Base-by-base conservation (phyloP, 1,140 invertebrate species). In the Bombus breviceps region DNA sequence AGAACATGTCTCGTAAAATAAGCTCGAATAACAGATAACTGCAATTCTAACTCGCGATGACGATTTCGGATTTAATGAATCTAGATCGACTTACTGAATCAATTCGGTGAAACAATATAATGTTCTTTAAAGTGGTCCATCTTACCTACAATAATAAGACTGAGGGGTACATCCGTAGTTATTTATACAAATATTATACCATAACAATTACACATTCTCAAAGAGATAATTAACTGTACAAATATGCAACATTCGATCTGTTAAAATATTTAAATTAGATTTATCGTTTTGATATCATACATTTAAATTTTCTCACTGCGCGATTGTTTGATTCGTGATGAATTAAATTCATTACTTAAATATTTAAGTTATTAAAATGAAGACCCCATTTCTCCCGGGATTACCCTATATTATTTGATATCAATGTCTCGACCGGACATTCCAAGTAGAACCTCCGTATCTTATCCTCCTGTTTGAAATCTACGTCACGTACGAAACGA, bases 401-500 rank as follows among this genome's bases (percentile, higher is more conserved):
- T 62, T 62, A 22, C 5, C 47, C 47, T 8, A 53, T 22, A 53
- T 22, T 22, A 66, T 34, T 34, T 3, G 15, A 34, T 34, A 34
- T n/a, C 41, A 28, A 9, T 22, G 53, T 37, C 41, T 73, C 37
- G 18, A 71, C 53, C 43, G 37, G 22, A 37, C 57, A 66, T 57
- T 68, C 37, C 28, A 68, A 18, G 6, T 32, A n/a, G 2, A 43
- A 10, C 10, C 28, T 32, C 71, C 13, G 22, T 13, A 72, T 34
- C 25, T 86, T 28, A 34, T 68, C 62, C 66, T 77, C 28, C 53
- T 28, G n/a, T 37, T 89, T 72, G n/a, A 47, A 34, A 90, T 80
- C 62, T 81, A 68, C 79, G 79, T 90, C 89, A 85, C 89, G 89
- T 84, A 87, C 74, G 71, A 89, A 82, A 87, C 86, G 86, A 87